Percentiles rank a stretch among this genome's conserved stretches.
Conservation (phyloP, 92 coral and sea anemone species). For the Epizoanthus fatuus region DNA sequence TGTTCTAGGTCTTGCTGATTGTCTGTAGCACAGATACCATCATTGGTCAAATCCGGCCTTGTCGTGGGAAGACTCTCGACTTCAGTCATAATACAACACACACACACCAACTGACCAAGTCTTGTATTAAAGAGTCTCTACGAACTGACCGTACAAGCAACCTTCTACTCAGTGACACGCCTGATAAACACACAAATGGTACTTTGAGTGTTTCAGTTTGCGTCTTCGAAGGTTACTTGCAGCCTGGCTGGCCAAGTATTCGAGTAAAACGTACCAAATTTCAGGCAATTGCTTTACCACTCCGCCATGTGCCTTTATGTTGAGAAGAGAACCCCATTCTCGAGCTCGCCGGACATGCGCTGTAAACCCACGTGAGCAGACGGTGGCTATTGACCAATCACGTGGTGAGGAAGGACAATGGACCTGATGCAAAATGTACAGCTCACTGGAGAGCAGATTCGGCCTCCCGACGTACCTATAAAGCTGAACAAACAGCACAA, state of each 20-base stretch:
- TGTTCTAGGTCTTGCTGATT: slow-evolving; percentile 35
- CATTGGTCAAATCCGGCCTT: slow-evolving; percentile 80
- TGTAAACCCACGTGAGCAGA: slow-evolving; percentile 40
- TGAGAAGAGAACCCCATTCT: slow-evolving; percentile 69
- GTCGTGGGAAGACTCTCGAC: slow-evolving; percentile 90
- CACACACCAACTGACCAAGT: slow-evolving; percentile 59
- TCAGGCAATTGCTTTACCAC: slow-evolving; percentile 83
- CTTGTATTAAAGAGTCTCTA: slow-evolving; percentile 75
- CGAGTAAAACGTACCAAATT: slow-evolving; percentile 71
- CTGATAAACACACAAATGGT: slow-evolving; percentile 86
- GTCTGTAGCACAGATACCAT: slow-evolving; percentile 59
- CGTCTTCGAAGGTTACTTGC: slow-evolving; percentile 96
- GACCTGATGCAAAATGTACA: slow-evolving; percentile 45
- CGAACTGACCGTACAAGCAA: slow-evolving; percentile 89
- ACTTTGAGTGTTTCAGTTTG: slow-evolving; percentile 93
- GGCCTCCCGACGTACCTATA: neutral
- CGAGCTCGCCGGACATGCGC: slow-evolving; percentile 32
- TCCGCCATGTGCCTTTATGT: slow-evolving; percentile 95
- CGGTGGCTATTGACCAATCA: slow-evolving; percentile 22
- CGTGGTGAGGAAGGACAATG: slow-evolving; percentile 7
- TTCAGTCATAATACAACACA: slow-evolving; percentile 96
- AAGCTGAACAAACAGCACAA: slow-evolving; percentile 39
- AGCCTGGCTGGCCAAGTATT: slow-evolving; percentile 72
- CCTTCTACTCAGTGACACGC: slow-evolving; percentile 95
- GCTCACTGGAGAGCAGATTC: slow-evolving; percentile 13